Evolutionary conservation across 2,797 vertebrate species (phyloP).

Genomic region (Nannoperca obscura): DNA sequence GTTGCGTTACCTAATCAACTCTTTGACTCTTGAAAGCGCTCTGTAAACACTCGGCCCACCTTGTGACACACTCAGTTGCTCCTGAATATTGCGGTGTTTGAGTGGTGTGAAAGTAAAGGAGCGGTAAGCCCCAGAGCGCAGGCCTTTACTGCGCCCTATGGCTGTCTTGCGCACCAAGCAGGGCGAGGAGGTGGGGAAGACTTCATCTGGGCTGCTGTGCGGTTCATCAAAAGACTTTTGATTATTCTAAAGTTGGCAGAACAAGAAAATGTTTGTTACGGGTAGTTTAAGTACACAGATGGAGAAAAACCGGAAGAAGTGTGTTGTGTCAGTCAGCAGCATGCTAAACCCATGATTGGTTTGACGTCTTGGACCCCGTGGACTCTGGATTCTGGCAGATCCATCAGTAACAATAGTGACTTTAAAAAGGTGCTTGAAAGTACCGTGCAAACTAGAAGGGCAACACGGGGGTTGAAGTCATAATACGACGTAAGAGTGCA

Average conservation of each 20-base stretch:
- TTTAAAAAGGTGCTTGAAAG: not conserved
- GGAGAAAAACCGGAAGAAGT: not conserved
- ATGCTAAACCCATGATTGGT: not conserved
- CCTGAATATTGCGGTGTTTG: constrained; percentile 86
- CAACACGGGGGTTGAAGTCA: not conserved
- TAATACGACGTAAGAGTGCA: not conserved
- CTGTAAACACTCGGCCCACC: constrained; percentile 84
- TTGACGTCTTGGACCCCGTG: not conserved
- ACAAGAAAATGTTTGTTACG: not conserved
- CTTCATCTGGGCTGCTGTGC: constrained; percentile 79
- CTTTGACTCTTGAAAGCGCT: constrained; percentile 81
- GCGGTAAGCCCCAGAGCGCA: constrained; percentile 94
- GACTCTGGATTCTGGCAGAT: not conserved
- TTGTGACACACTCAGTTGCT: constrained; percentile 80
- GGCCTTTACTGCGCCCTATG: constrained; percentile 90
- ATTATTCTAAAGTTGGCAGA: constrained; percentile 41
- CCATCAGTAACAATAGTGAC: not conserved
- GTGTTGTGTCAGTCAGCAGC: no score
- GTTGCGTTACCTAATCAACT: constrained; percentile 84
- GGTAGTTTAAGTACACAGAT: not conserved
- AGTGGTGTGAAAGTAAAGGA: constrained; percentile 90
- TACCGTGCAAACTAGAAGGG: not conserved
- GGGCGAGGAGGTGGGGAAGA: constrained; percentile 86
- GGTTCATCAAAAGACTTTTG: constrained; percentile 52
- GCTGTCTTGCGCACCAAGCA: constrained; percentile 93